phyloP scores from a whole-genome alignment of 1,140 invertebrate genomes.

The roundworm (Caenorhabditis elegans) region WBcel235 BX284606.5:2083001-2083500 shows the following conservation, averaged over 20 bases:
- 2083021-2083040: constrained; percentile 4
- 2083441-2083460: too few relatives aligned
- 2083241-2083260: background rate
- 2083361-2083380: too few relatives aligned
- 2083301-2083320: background rate
- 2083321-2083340: background rate
- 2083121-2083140: background rate
- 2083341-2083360: background rate
- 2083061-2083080: background rate
- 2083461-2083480: too few relatives aligned
- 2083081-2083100: background rate
- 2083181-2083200: background rate
- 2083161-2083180: background rate
- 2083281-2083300: background rate
- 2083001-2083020: background rate
- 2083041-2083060: background rate
- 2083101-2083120: background rate
- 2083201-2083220: background rate
- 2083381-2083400: too few relatives aligned
- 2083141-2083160: background rate
- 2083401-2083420: too few relatives aligned
- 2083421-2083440: too few relatives aligned
- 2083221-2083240: background rate
- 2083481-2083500: too few relatives aligned
- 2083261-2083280: background rate